Base-by-base conservation (phyloP, 2,888 invertebrate genomes). In the Xestia sexstrigata region DNA sequence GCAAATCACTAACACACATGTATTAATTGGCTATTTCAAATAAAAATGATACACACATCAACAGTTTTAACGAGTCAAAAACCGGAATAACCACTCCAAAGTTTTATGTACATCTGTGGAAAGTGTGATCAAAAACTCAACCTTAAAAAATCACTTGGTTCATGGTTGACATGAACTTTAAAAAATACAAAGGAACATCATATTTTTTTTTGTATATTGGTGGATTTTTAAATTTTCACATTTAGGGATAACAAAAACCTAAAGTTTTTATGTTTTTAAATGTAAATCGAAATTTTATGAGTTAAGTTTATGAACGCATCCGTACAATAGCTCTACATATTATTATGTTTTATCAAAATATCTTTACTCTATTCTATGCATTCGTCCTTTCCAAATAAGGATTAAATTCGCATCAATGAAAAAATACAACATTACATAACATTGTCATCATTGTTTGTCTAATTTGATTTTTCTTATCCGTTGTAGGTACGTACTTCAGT, bases 381-480 rank as follows among this genome's bases (percentile, higher is more conserved):
- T 63, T 76, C 4, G 0, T 0, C 0, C 0, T 0, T 0, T 2
- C 0, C 0, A 0, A 0, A 35, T 85, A 87, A n/a, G 42, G 76
- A 42, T 65, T 73, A 85, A 23, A 81, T 52, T 85, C 20, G 63
- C 52, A 13, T 74, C 42, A 68, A 58, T 15, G 42, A 7, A 39
- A 13, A 45, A 76, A 13, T n/a, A 11, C 30, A 58, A 20, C 6
- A 70, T 84, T 79, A 66, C 68, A 70, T 78, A 79, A 80, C 65
- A 39, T 17, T 30, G 26, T 52, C 52, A 72, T 9, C 15, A 76
- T 72, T 79, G 75, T 79, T 62, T 75, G 58, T 79, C 71, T 85
- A 87, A 88, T 88, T 88, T 87, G 86, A 86, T 87, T 87, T 88
- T 82, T 83, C 78, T 45, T 79, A 82, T 87, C 83, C 84, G 79